A percentile compares a stretch with the other conserved stretches of the same genome.
phyloP scores from a whole-genome alignment of 2,797 vertebrate genomes.

The Rhincodon typus region DNA sequence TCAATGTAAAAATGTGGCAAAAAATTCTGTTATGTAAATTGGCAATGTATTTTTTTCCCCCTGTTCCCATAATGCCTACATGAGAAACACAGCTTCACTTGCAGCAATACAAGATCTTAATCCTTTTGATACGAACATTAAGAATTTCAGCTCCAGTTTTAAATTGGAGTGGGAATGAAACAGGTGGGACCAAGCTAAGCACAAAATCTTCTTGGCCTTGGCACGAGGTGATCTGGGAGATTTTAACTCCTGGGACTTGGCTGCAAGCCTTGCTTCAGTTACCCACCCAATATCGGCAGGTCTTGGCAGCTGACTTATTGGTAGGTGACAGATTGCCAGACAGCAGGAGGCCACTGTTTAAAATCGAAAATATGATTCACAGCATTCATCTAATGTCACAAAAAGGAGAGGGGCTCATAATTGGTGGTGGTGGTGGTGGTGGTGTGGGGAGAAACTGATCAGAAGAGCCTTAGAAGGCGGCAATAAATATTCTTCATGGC shows the following conservation, averaged over 20 bases:
- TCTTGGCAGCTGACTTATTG: neutral
- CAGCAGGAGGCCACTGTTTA: neutral
- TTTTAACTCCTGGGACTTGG: neutral
- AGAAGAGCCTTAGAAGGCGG: neutral
- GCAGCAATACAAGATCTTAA: neutral
- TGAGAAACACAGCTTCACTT: neutral
- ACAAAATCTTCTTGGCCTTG: neutral
- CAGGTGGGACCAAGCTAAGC: neutral
- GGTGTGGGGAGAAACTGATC: no score
- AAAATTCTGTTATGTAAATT: no score
- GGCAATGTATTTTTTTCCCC: no score
- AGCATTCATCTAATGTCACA: neutral
- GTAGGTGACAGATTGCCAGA: neutral
- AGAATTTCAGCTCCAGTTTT: neutral
- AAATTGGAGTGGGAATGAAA: neutral
- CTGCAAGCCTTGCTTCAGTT: neutral
- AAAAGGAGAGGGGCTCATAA: neutral
- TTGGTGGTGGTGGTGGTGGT: no score
- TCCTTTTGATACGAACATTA: neutral
- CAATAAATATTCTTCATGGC: neutral
- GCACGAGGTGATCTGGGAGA: neutral
- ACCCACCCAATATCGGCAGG: neutral
- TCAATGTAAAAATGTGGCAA: no score
- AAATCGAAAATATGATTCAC: neutral
- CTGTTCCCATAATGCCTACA: no score